Evolutionary conservation across 2,888 invertebrate species (phyloP).

Genomic region (Clitarchus hookeri): DNA sequence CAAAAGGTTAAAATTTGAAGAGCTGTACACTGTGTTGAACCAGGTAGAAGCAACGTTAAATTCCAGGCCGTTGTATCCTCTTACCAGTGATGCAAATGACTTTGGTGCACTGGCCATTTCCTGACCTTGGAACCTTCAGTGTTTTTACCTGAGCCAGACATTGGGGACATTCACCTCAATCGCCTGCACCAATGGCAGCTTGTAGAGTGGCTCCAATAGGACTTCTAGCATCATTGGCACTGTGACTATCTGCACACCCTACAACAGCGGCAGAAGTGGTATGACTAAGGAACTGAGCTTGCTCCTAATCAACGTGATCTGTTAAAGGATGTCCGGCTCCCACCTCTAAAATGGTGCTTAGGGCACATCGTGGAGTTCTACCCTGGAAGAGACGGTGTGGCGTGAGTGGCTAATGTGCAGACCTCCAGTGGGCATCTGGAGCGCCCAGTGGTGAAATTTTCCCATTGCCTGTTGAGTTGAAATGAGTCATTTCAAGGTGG

Average conservation of each 20-base stretch:
- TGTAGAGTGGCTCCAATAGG: constrained; percentile 44
- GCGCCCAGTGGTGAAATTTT: background rate
- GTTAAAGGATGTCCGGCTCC: constrained; percentile 47
- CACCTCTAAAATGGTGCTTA: constrained; percentile 47
- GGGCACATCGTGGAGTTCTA: constrained; percentile 45
- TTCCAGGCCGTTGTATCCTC: constrained; percentile 47
- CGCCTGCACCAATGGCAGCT: constrained; percentile 45
- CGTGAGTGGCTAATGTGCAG: constrained; percentile 47
- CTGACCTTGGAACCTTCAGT: constrained; percentile 45
- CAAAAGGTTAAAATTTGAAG: constrained; percentile 48
- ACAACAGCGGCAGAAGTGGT: constrained; percentile 47
- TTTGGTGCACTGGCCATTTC: constrained; percentile 45
- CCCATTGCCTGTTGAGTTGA: background rate
- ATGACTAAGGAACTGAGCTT: constrained; percentile 33
- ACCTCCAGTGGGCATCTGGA: constrained; percentile 36
- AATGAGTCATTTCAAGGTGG: background rate
- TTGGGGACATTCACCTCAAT: constrained; percentile 40
- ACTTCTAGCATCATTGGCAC: constrained; percentile 43
- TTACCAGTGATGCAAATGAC: constrained; percentile 43
- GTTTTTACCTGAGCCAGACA: constrained; percentile 41
- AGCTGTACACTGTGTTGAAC: constrained; percentile 45
- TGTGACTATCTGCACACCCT: constrained; percentile 47
- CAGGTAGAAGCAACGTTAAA: constrained; percentile 50
- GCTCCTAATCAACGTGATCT: constrained; percentile 47
- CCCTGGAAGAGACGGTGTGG: constrained; percentile 46